Base-by-base conservation (phyloP, 1,140 invertebrate genomes). In the Lucilia sericata region DNA sequence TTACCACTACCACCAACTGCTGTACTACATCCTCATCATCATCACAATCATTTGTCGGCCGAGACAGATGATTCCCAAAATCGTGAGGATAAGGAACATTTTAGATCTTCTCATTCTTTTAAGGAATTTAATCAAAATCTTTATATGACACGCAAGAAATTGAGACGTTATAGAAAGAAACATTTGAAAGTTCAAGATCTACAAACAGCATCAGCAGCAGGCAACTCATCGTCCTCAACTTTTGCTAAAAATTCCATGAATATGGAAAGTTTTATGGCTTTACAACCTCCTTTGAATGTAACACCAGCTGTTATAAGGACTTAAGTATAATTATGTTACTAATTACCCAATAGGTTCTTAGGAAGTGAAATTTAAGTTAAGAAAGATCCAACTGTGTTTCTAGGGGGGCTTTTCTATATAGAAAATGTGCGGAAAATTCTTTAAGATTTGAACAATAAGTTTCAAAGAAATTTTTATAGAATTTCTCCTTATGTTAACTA, bases 41-140 rank as follows among this genome's bases (percentile, higher is more conserved):
- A 70, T 25, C 51, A 84, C 36, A 25, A 84, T 74, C n/a, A 19
- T 4, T 5, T 17, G 25, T 30, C 83, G 55, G 5, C 82, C 74
- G 42, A 8, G 49, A 51, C 25, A 47, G 80, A 65, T 17, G 76
- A 76, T 17, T 10, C 5, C 0, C 42, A 8, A 42, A 42, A 7
- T 42, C 42, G 10, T 8, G 42, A 12, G 51, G 70, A 70, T 34
- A 82, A 83, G 14, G 74, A 75, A 9, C 55, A 25, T 14, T 49
- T 76, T 36, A 65, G 60, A 70, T 14, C 13, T 10, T 80, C 82
- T 9, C 83, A 84, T 86, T 82, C 49, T 85, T 88, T 86, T 86
- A 81, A 88, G 25, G 88, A 90, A 65, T 88, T 89, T 82, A 89
- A 90, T 83, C 89, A 89, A 55, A 88, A 86, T 84, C 82, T 88